Evolutionary conservation across 2,888 invertebrate genomes (phyloP).

Genomic region (Nephrotoma guestfalica): DNA sequence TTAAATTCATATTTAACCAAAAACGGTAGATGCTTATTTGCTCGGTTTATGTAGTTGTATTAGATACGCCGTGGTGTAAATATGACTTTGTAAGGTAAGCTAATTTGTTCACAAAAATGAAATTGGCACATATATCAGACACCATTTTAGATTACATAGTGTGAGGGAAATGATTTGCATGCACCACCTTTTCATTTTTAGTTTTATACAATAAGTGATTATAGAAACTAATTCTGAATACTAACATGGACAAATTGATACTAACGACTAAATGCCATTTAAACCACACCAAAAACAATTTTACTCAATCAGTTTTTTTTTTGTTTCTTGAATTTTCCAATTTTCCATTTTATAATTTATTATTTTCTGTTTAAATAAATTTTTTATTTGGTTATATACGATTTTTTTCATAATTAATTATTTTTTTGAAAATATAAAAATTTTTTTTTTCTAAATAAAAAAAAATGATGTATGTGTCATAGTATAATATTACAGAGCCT

Average conservation of each 20-base stretch:
- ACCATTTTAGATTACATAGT: neutral
- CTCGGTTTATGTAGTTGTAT: too few relatives aligned
- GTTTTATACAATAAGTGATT: neutral
- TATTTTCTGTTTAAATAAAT: conserved; percentile 2
- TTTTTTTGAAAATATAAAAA: conserved; percentile 26
- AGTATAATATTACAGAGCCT: conserved; percentile 37
- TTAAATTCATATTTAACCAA: neutral
- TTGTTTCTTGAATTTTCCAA: neutral
- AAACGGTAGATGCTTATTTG: too few relatives aligned
- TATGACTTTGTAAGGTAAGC: neutral
- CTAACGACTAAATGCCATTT: neutral
- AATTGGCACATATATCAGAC: neutral
- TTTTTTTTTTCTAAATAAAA: neutral
- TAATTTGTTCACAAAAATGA: neutral
- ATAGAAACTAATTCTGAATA: neutral
- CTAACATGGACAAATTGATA: neutral
- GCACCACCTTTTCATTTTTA: neutral
- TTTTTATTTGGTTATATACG: conserved; percentile 6
- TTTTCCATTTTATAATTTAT: neutral
- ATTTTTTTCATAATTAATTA: neutral
- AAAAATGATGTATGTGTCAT: conserved; percentile 5
- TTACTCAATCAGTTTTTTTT: neutral
- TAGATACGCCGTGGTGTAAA: neutral
- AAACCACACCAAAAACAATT: neutral
- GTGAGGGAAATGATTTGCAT: neutral